Evolutionary conservation across 2,113 vertebrate species (phyloP).

Genomic region (Hydrochoerus hydrochaeris): DNA sequence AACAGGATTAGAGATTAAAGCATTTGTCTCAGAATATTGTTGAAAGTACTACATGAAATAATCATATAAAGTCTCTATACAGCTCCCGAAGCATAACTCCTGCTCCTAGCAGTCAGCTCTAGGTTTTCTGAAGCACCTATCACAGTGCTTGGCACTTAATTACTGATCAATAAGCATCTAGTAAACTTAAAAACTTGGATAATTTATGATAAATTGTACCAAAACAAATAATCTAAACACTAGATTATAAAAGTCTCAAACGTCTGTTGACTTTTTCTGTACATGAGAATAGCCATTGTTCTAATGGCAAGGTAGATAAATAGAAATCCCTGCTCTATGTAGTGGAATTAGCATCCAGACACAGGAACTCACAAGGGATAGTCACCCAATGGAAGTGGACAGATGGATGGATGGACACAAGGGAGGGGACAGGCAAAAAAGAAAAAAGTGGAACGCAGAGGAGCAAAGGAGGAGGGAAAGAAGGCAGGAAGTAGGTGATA

Average conservation of each 20-base stretch:
- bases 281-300: neutral
- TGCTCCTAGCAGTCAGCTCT: neutral
- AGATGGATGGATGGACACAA: too few relatives aligned
- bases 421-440: rapidly evolving
- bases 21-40: neutral
- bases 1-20: conserved; percentile 1
- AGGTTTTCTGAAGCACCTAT: neutral
- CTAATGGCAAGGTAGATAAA: neutral
- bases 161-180: neutral
- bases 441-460: neutral
- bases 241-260: neutral
- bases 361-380: neutral
- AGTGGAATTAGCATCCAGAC: neutral
- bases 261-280: neutral
- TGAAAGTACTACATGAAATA: neutral
- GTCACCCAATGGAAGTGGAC: neutral
- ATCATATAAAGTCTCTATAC: neutral
- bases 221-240: neutral
- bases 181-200: neutral
- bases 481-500: rapidly evolving
- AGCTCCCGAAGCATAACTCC: neutral
- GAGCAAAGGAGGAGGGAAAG: neutral
- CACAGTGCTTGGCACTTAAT: neutral
- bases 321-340: neutral
- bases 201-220: neutral